Percentiles rank a stretch among this genome's conserved stretches.
Conservation (phyloP, 1,140 invertebrate species). For the Choristoneura fumiferana region DNA sequence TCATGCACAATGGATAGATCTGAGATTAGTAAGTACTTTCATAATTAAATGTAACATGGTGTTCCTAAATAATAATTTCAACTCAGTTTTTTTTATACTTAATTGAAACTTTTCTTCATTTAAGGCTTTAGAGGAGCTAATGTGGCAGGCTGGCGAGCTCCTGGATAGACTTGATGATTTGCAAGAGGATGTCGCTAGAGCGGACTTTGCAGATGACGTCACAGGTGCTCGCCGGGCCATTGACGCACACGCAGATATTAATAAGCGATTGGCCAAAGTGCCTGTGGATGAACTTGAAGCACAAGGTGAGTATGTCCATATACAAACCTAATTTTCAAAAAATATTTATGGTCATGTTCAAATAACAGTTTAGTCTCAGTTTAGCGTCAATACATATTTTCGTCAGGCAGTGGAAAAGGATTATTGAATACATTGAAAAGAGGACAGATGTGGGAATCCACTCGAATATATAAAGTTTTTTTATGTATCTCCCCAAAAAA, state of each 20-base stretch:
- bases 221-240: conserved; percentile 92
- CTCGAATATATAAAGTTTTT: too few relatives aligned
- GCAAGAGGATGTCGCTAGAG: conserved; percentile 93
- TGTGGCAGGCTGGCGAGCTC: conserved; percentile 95
- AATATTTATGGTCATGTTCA: too few relatives aligned
- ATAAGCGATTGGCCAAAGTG: conserved; percentile 95
- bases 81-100: too few relatives aligned
- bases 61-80: too few relatives aligned
- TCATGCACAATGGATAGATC: conserved; percentile 97
- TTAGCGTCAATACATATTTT: too few relatives aligned
- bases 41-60: conserved; percentile 1
- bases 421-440: too few relatives aligned
- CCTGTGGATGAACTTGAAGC: conserved; percentile 95
- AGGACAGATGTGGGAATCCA: too few relatives aligned
- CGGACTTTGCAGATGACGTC: conserved; percentile 95
- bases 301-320: conserved; percentile 79
- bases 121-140: conserved; percentile 94
- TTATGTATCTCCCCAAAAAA: too few relatives aligned
- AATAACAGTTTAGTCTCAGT: too few relatives aligned
- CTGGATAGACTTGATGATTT: conserved; percentile 94
- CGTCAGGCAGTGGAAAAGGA: too few relatives aligned
- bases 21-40: conserved; percentile 82
- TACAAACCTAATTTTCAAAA: too few relatives aligned
- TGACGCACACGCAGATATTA: conserved; percentile 96
- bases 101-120: conserved; percentile 24